phyloP scores from a whole-genome alignment of 2,113 vertebrate species.

The human region GRCh38 chr1:40659501-40660000 shows the following conservation, averaged over 20 bases:
- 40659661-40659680: background rate
- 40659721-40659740: background rate
- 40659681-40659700: background rate
- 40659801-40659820: constrained; percentile 4
- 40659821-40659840: background rate
- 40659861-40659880: constrained; percentile 2
- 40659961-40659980: constrained; percentile 55
- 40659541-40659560: constrained; percentile 2
- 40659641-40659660: background rate
- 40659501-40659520: background rate
- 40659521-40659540: background rate
- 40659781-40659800: background rate
- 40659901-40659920: constrained; percentile 44
- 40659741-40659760: constrained; percentile 32
- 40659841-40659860: background rate
- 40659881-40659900: background rate
- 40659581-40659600: background rate
- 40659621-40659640: background rate
- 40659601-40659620: background rate
- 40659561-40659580: background rate
- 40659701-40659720: constrained; percentile 20
- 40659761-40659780: background rate
- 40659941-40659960: constrained; percentile 46
- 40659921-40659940: constrained; percentile 60
- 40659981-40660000: constrained; percentile 30